Base-by-base conservation (phyloP, 2,888 invertebrate species). In the Omphaloscelis lunosa region DNA sequence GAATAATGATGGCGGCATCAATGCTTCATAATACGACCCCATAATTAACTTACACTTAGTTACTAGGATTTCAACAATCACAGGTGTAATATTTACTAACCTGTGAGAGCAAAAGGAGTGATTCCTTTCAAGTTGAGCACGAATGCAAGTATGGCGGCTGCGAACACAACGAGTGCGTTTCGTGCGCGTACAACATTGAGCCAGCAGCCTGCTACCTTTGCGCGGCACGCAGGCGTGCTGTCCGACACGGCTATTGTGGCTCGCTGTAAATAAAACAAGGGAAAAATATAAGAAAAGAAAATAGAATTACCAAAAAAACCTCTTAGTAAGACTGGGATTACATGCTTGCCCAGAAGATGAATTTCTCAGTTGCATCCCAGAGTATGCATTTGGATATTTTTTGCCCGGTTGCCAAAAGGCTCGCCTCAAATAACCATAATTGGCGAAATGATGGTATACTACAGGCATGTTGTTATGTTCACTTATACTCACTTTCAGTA, bases 151-250 rank as follows among this genome's bases (percentile, higher is more conserved):
- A 97, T 82, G 2, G 98, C 97, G 9, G 98, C 98, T 1, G 97
- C 90, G 72, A 98, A 95, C 34, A 99, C 98, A 3, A 98, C 98
- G 23, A 99, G 93, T 0, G 98, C 98, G 94, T 99, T 99, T 76
- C 98, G 96, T 0, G 98, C 98, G 41, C 98, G 95, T 1, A 98
- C 97, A 23, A 97, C 87, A 89, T 95, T 93, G 79, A 87, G 82
- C 89, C 93, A 93, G 8, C 79, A 83, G 2, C 75, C 81, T 0
- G 93, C 91, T 3, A 87, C 11, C 5, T 85, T 67, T 3, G 80
- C 66, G 0, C 88, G 88, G 9, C 84, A 88, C 0, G 79, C 56
- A 6, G 83, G 51, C 1, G 85, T 85, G 9, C 73, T 65, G 0
- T 80, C 84, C 0, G 86, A 75, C 2, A 89, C 87, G 9, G 89